These are phyloP conservation scores for Ephialtes manifestator DNA, from an alignment of 2,888 invertebrate genomes.

Conservation along the genomic window DNA sequence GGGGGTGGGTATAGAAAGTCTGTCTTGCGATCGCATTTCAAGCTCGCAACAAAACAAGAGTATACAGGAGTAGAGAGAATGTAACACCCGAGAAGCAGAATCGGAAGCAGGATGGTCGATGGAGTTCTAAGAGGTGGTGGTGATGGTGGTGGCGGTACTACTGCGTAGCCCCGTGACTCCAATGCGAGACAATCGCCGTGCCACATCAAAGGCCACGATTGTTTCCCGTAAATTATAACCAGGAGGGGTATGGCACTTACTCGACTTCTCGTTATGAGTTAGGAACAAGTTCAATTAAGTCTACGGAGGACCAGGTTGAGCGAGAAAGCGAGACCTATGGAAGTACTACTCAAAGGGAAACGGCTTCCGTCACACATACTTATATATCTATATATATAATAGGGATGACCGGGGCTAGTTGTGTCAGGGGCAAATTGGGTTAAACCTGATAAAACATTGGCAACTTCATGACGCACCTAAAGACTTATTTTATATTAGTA, in stretches of 20 bases:
- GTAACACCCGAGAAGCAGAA: constrained; percentile 23
- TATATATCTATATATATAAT: constrained; percentile 58
- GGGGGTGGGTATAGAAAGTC: not conserved
- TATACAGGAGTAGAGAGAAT: constrained; percentile 14
- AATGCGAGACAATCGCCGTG: constrained; percentile 78
- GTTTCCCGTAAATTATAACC: constrained; percentile 86
- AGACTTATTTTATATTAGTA: no score
- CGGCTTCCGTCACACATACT: constrained; percentile 80
- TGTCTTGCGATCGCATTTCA: constrained; percentile 45
- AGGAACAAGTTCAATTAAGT: constrained; percentile 86
- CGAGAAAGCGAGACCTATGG: constrained; percentile 46
- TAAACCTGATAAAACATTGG: no score
- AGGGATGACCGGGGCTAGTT: no score
- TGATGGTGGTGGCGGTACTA: not conserved
- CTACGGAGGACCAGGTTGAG: constrained; percentile 69
- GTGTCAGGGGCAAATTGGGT: no score
- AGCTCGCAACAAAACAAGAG: constrained; percentile 28
- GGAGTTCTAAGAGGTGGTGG: constrained; percentile 17
- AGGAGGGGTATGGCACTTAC: constrained; percentile 79
- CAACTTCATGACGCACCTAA: no score
- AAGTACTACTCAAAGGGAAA: constrained; percentile 72
- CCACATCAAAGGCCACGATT: constrained; percentile 85
- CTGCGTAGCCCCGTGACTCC: constrained; percentile 51
- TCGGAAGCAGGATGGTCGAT: constrained; percentile 43
- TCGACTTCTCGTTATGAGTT: constrained; percentile 86